These are phyloP conservation scores for Macrobrachium rosenbergii DNA, from an alignment of 1,140 invertebrate genomes.

Conservation along the genomic window DNA sequence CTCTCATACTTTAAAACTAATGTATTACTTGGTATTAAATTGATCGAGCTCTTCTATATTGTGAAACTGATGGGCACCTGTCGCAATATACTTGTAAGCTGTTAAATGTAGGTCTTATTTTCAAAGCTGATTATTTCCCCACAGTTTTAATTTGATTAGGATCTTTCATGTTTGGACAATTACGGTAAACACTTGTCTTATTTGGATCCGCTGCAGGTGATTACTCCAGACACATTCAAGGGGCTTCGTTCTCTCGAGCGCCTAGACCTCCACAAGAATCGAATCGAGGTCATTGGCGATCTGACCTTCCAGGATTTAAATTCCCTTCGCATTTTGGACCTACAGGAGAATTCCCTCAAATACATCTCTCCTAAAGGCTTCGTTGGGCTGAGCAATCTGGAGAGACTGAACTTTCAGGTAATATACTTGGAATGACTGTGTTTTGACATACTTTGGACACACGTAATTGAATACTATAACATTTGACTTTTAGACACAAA, in stretches of 20 bases:
- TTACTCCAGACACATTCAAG: conserved; percentile 77
- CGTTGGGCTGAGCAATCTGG: conserved; percentile 78
- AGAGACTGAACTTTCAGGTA: conserved; percentile 76
- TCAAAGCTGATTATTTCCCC: no score
- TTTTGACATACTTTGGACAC: background rate
- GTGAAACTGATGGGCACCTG: no score
- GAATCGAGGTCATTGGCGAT: conserved; percentile 80
- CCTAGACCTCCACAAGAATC: conserved; percentile 79
- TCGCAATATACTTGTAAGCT: no score
- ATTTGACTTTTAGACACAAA: background rate
- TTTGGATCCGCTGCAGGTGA: conserved; percentile 43
- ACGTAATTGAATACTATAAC: background rate
- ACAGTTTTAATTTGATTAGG: no score
- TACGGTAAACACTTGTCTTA: background rate
- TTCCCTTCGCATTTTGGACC: conserved; percentile 78
- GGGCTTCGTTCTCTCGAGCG: conserved; percentile 77
- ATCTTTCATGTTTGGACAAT: no score
- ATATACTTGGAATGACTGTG: background rate
- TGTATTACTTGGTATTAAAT: no score
- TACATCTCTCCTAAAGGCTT: conserved; percentile 80
- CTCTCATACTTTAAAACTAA: no score
- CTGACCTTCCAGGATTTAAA: conserved; percentile 81
- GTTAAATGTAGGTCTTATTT: no score
- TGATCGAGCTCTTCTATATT: no score
- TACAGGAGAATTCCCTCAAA: conserved; percentile 80